Conservation (phyloP, 35 echinoderm and acorn worm genomes). For the Chiridota heheva region DNA sequence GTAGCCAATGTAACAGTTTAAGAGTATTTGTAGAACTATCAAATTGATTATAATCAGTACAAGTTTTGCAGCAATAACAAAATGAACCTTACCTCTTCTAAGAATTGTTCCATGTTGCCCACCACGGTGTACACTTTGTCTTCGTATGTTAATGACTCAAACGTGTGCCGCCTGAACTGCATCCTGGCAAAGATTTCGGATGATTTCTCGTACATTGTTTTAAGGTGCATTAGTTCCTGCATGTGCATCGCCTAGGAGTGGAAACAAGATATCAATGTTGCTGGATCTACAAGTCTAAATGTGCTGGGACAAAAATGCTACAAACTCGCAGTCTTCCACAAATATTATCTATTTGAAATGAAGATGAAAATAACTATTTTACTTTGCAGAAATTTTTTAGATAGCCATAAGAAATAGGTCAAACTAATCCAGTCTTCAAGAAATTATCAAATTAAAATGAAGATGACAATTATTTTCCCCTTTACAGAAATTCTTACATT, state of each 20-base stretch:
- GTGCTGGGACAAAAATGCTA: background rate
- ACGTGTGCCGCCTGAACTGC: conserved; percentile 50
- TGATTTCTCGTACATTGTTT: conserved; percentile 51
- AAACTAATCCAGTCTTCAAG: too few species aligned
- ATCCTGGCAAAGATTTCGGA: conserved; percentile 65
- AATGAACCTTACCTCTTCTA: conserved; percentile 63
- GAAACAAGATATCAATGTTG: too few species aligned
- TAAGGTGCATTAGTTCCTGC: conserved; percentile 70
- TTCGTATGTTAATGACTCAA: conserved; percentile 60
- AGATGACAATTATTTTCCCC: too few species aligned
- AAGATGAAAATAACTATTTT: too few species aligned
- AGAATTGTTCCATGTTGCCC: conserved; percentile 78
- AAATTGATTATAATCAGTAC: background rate
- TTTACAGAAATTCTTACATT: too few species aligned
- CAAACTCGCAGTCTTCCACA: too few species aligned
- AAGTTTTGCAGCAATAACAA: background rate
- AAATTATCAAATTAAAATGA: too few species aligned
- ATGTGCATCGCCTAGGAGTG: conserved; percentile 67
- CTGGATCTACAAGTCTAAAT: background rate
- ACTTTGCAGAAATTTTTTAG: too few species aligned
- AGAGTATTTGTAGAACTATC: too few species aligned
- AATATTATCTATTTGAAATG: too few species aligned
- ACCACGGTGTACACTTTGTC: conserved; percentile 64
- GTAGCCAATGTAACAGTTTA: too few species aligned
- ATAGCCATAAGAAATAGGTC: too few species aligned